Percentiles rank a stretch among this genome's conserved stretches.
Evolutionary conservation across 2,888 invertebrate genomes (phyloP).

Genomic region (Acrobasis suavella): DNA sequence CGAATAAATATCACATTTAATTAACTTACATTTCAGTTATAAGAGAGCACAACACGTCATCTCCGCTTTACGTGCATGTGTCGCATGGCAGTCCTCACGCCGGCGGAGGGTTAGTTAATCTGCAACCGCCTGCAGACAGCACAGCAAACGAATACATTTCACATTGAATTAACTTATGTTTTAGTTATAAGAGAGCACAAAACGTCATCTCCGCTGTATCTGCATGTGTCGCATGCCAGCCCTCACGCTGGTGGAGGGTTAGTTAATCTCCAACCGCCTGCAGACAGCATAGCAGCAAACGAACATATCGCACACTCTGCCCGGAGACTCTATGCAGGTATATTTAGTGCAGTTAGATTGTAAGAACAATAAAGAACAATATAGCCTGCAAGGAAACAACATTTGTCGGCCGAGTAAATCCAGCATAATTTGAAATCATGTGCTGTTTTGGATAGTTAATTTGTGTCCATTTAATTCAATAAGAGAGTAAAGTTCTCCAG

Average conservation of each 20-base stretch:
- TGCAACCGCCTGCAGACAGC: too few species aligned
- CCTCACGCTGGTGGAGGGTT: slow-evolving; percentile 88
- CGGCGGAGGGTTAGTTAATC: too few species aligned
- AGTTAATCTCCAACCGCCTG: slow-evolving; percentile 86
- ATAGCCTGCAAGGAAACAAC: neutral
- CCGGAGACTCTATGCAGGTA: slow-evolving; percentile 87
- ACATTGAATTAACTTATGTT: slow-evolving; percentile 28
- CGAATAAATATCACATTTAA: slow-evolving; percentile 83
- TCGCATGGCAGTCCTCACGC: too few species aligned
- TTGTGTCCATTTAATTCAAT: too few species aligned
- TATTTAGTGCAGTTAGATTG: slow-evolving; percentile 21
- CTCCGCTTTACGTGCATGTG: too few species aligned
- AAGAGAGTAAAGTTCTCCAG: too few species aligned
- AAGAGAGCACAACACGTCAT: too few species aligned
- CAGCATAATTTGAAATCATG: neutral
- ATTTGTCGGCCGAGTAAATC: neutral
- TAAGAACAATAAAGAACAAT: too few species aligned
- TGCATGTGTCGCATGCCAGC: slow-evolving; percentile 89
- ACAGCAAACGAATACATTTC: too few species aligned
- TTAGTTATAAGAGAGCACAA: slow-evolving; percentile 82
- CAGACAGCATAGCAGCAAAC: slow-evolving; percentile 84
- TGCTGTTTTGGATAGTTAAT: neutral
- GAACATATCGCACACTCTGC: slow-evolving; percentile 85
- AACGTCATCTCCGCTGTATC: slow-evolving; percentile 84
- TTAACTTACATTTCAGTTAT: neutral